These are phyloP conservation scores for Dryobota labecula DNA, from an alignment of 2,888 invertebrate species.

Conservation along the genomic window DNA sequence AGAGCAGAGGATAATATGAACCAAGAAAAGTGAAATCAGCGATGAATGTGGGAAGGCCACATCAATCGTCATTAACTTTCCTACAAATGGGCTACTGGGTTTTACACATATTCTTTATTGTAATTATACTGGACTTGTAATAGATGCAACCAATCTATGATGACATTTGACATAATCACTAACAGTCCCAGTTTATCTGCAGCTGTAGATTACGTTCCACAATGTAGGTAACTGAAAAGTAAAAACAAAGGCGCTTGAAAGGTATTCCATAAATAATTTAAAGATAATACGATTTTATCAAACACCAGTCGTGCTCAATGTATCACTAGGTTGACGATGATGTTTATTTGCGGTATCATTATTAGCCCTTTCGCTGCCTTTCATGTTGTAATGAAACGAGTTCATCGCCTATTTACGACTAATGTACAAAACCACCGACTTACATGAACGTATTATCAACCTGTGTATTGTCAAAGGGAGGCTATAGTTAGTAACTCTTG, in stretches of 20 bases:
- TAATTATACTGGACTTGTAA: neutral
- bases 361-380: slow-evolving; percentile 67
- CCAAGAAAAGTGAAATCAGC: neutral
- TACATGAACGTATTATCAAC: slow-evolving; percentile 2
- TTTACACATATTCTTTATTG: neutral
- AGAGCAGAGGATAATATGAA: neutral
- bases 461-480: too few relatives aligned
- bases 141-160: neutral
- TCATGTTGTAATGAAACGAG: slow-evolving; percentile 69
- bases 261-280: neutral
- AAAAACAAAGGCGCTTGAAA: neutral
- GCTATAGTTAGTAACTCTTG: too few relatives aligned
- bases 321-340: slow-evolving; percentile 12
- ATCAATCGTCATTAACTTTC: neutral
- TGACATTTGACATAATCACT: neutral
- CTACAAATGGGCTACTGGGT: neutral
- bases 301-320: slow-evolving; percentile 14
- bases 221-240: neutral
- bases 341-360: slow-evolving; percentile 71
- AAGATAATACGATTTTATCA: neutral
- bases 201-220: neutral
- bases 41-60: too few relatives aligned
- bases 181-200: neutral
- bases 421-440: slow-evolving; percentile 24
- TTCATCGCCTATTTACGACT: slow-evolving; percentile 47